Evolutionary conservation across 2,113 vertebrate genomes (phyloP), one percentile per base, ranked within the genome.

Genomic region (Daphoenositta chrysoptera): DNA sequence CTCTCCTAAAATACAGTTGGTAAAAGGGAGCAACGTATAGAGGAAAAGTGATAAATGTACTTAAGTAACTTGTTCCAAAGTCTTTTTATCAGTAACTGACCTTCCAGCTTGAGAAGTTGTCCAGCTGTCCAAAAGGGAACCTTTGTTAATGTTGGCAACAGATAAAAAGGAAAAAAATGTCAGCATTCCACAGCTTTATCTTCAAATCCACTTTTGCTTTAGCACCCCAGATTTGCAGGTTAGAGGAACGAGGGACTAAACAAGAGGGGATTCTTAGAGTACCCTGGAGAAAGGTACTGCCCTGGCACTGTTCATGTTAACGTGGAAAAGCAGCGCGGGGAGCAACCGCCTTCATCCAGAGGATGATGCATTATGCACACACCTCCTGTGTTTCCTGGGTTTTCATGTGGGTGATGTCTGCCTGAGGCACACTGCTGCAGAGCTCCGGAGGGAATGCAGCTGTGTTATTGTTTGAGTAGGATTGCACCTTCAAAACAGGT

Each of bases 251-350:
- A 35, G 42, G 66, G 21, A 16, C n/a, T 53, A 6, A 22, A 20
- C 3, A 30, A 27, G 47, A 70, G 44, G 35, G 33, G 47, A 13
- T 86, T 51, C 44, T 51, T n/a, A 3, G 56, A 47, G 10, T 48
- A 2, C 31, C 28, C 33, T 57, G 71, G 63, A 51, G 66, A 33
- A 30, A 3, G 26, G 15, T 22, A 2, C 28, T 57, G 10, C 31
- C 13, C 28, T 0, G 1, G 63, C 5, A 1, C n/a, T 60, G 53
- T 4, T 58, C 40, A 40, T 4, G 3, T 40, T 50, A 42, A 42
- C 2, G 11, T 44, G n/a, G 56, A 16, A 20, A 21, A 61, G 66
- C 15, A 20, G 71, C 5, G 39, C 4, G 1, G 48, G 65, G 40
- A 81, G 47, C 45, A 57, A 27, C 31, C 2, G 0, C 22, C 27